A percentile compares a stretch with the other conserved stretches of the same genome.
Evolutionary conservation across 2,888 invertebrate species (phyloP).

Genomic region (Tetheella fluctuosa): DNA sequence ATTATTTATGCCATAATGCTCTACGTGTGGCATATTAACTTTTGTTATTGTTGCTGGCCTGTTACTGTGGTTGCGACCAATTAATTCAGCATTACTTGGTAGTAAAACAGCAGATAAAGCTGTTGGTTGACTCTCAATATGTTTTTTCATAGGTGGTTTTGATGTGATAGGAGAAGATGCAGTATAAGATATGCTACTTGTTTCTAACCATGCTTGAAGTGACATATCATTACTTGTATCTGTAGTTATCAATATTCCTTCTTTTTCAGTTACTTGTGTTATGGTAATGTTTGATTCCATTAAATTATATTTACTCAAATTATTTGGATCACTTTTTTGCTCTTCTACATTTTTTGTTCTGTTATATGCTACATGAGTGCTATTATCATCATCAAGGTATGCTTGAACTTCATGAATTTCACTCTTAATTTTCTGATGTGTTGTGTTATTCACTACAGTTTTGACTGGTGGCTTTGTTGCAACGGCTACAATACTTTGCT

Average conservation of each 20-base stretch:
- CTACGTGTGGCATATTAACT: conserved; percentile 70
- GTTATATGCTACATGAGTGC: conserved; percentile 72
- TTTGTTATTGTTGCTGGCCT: conserved; percentile 76
- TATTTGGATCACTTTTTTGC: conserved; percentile 67
- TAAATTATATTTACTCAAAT: conserved; percentile 71
- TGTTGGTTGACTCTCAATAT: conserved; percentile 68
- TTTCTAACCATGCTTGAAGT: conserved; percentile 70
- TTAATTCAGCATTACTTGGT: conserved; percentile 78
- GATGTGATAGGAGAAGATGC: conserved; percentile 52
- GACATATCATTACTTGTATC: conserved; percentile 76
- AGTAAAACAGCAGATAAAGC: conserved; percentile 86
- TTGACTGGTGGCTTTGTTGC: conserved; percentile 54
- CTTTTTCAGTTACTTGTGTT: conserved; percentile 75
- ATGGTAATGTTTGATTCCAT: conserved; percentile 77
- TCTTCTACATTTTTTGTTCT: conserved; percentile 76
- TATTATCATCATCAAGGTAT: conserved; percentile 69
- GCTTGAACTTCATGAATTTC: conserved; percentile 77
- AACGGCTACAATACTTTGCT: conserved; percentile 46
- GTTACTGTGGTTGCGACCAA: conserved; percentile 58
- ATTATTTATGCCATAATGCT: conserved; percentile 54
- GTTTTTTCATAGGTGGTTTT: conserved; percentile 63
- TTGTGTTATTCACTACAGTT: conserved; percentile 58
- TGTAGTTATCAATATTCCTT: conserved; percentile 72
- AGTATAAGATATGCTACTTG: conserved; percentile 62
- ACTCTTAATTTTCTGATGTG: conserved; percentile 71